Percentiles rank a stretch among this genome's conserved stretches.
These are phyloP conservation scores for Rugalucina vietnamica DNA, from an alignment of 2,888 invertebrate genomes.

Conservation along the genomic window DNA sequence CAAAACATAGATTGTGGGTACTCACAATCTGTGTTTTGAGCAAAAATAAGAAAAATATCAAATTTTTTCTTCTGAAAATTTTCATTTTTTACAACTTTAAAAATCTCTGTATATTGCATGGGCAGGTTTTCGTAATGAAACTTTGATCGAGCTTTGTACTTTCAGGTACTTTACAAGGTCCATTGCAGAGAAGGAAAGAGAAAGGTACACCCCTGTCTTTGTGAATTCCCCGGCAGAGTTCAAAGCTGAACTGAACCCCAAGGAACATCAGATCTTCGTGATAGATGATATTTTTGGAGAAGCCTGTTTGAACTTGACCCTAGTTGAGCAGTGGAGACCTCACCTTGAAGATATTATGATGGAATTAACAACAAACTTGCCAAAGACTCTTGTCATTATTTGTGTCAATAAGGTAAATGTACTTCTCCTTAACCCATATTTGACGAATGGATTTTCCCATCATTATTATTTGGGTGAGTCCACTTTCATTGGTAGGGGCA, in stretches of 20 bases:
- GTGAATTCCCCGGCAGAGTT: slow-evolving; percentile 59
- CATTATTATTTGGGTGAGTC: too few species aligned
- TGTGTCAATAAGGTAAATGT: slow-evolving; percentile 49
- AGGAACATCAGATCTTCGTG: slow-evolving; percentile 57
- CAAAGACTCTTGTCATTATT: slow-evolving; percentile 49
- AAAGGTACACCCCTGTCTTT: slow-evolving; percentile 48
- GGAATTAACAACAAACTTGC: slow-evolving; percentile 22
- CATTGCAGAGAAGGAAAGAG: slow-evolving; percentile 32
- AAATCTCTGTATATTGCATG: too few species aligned
- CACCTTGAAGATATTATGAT: slow-evolving; percentile 52
- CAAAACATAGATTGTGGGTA: too few species aligned
- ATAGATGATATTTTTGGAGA: slow-evolving; percentile 67
- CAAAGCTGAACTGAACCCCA: slow-evolving; percentile 45
- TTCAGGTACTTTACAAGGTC: neutral
- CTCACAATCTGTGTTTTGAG: too few species aligned
- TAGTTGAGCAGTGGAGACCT: slow-evolving; percentile 58
- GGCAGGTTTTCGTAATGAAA: too few species aligned
- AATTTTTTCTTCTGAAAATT: too few species aligned
- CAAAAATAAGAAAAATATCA: too few species aligned
- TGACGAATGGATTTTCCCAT: too few species aligned
- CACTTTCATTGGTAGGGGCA: too few species aligned
- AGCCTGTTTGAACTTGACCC: slow-evolving; percentile 42
- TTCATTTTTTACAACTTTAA: too few species aligned
- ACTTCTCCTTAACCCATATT: too few species aligned
- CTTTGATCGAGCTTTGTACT: too few species aligned